A percentile compares a stretch with the other conserved stretches of the same genome.
These are phyloP conservation scores for Dryobates pubescens DNA, from an alignment of 2,797 vertebrate species.

Conservation along the genomic window DNA sequence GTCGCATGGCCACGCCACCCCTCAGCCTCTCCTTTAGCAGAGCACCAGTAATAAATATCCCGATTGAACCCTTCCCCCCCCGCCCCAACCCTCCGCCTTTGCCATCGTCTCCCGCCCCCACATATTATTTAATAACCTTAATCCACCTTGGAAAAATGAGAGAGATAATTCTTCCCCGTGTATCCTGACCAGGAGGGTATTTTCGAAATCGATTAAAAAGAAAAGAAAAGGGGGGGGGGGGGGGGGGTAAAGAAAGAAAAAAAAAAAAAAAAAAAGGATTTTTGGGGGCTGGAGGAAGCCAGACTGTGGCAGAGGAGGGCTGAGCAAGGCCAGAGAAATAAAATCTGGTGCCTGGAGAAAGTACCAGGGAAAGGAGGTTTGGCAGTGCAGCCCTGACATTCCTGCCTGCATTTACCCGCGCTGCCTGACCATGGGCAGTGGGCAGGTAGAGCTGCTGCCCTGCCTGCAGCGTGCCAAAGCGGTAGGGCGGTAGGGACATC, in stretches of 20 bases:
- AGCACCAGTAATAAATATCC: constrained; percentile 21
- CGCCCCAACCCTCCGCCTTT: not conserved
- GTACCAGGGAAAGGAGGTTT: not conserved
- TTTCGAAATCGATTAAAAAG: constrained; percentile 39
- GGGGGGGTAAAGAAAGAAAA: no score
- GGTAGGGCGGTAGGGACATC: not conserved
- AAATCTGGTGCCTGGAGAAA: not conserved
- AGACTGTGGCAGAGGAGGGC: not conserved
- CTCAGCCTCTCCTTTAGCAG: not conserved
- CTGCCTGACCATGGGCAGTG: not conserved
- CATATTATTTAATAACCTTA: constrained; percentile 65
- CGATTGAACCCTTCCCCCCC: not conserved
- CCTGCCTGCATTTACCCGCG: not conserved
- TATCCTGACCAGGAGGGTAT: constrained; percentile 45
- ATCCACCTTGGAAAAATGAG: constrained; percentile 62
- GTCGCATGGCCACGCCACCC: not conserved
- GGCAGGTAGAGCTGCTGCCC: not conserved
- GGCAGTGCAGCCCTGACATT: not conserved
- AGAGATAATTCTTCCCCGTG: constrained; percentile 46
- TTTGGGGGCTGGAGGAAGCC: not conserved
- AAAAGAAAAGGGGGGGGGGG: not conserved
- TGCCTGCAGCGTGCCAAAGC: not conserved
- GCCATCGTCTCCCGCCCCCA: constrained; percentile 44
- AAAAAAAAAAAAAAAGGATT: not conserved
- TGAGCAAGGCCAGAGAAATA: not conserved